Base-by-base conservation (phyloP, 2,888 invertebrate genomes). In the Drosophila hamatofila region DNA sequence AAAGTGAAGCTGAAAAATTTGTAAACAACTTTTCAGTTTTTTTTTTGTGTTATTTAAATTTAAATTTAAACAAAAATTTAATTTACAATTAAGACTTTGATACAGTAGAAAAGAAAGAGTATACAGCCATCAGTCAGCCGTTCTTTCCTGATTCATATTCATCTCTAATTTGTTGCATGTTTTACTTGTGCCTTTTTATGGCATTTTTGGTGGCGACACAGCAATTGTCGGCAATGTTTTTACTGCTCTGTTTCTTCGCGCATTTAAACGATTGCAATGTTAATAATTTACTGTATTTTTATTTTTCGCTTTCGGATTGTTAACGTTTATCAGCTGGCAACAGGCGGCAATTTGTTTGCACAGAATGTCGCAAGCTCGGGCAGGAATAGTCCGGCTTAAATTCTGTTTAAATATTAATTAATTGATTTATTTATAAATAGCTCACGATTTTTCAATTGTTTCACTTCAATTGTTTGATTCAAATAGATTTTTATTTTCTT, bases 131-230 rank as follows among this genome's bases (percentile, higher is more conserved):
- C 23, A 21, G 49, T 3, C 1, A 2, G 1, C 11, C 2, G 3
- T 5, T 35, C 16, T 16, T 11, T 54, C 62, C 57, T 48, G 49
- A 59, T 66, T 41, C 44, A 49, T 48, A 49, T 71, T 61, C 65
- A 67, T 48, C 18, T 52, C 55, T 64, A 73, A 67, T 79, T 75
- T 81, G 79, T 72, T 75, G 75, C 71, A 61, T 76, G 86, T 75
- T 72, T 62, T 46, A 41, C 66, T 59, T 54, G 46, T 25, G 61
- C 8, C 39, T 61, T 56, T 62, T 69, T 69, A 61, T 70, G 70
- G 55, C 65, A 54, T 65, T 60, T 63, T 49, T 23, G 49, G 55
- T 49, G 48, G 57, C 52, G 35, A 46, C 55, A 54, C 18, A 27
- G 41, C 44, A 39, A 64, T 69, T 48, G 54, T 63, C 59, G 63